Conservation (phyloP, 2,888 invertebrate species). For the Adelphocoris suturalis region DNA sequence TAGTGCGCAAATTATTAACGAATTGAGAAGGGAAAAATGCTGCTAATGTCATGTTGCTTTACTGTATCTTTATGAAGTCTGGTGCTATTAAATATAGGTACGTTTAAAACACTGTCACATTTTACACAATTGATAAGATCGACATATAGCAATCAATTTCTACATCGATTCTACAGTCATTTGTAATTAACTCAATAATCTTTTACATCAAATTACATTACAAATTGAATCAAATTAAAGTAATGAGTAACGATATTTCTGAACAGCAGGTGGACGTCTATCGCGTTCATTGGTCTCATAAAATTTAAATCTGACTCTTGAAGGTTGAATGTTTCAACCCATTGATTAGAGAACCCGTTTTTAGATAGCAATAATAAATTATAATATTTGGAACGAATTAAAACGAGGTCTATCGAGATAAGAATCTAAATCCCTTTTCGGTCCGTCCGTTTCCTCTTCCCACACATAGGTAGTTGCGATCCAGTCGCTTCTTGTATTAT, state of each 20-base stretch:
- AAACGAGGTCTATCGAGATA: slow-evolving; percentile 22
- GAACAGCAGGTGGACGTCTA: slow-evolving; percentile 17
- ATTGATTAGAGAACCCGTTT: background rate
- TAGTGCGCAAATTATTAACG: too few relatives aligned
- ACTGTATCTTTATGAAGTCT: too few relatives aligned
- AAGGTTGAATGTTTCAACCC: slow-evolving; percentile 9
- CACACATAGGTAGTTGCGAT: background rate
- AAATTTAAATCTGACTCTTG: background rate
- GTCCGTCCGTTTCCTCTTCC: background rate
- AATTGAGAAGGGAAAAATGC: too few relatives aligned
- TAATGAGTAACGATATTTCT: background rate
- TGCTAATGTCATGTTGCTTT: too few relatives aligned
- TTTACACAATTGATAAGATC: too few relatives aligned
- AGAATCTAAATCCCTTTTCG: slow-evolving; percentile 16
- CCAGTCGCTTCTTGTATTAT: background rate
- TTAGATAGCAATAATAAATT: background rate
- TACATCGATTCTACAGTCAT: background rate
- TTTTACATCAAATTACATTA: background rate
- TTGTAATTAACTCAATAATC: background rate
- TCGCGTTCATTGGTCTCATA: background rate
- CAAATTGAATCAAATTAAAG: slow-evolving; percentile 16
- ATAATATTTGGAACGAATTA: slow-evolving; percentile 36
- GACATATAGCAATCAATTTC: too few relatives aligned
- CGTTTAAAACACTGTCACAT: too few relatives aligned
- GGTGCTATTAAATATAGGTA: too few relatives aligned